Base-by-base conservation (phyloP, 1,140 invertebrate species). In the Diplogasteroides magnus region DNA sequence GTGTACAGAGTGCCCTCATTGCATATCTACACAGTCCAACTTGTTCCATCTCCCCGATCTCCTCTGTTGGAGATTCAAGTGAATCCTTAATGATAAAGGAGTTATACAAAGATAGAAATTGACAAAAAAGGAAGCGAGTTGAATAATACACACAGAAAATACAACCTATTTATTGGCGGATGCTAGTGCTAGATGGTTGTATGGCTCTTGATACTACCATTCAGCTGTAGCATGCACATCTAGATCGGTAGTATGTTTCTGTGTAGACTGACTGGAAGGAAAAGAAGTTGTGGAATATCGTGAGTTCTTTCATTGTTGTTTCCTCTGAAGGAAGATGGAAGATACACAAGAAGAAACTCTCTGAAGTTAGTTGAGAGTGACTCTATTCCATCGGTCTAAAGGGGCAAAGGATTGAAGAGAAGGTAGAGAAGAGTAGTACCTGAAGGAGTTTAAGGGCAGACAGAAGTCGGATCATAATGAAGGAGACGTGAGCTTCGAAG, bases 331-430 rank as follows among this genome's bases (percentile, higher is more conserved):
- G 72, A 62, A 86, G 85, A 62, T 87, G 84, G 1, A n/a, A n/a
- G n/a, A 48, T 88, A 84, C 0, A 90, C 85, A 2, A 78, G 57
- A 15, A 80, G 26, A 71, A 90, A 88, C 59, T 88, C 87, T 32
- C 87, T 88, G 32, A 91, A 78, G 69, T 87, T 87, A 28, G 88
- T 84, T 0, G 89, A 87, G 15, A 90, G 85, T 76, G 91, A 90
- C 77, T 92, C 90, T 25, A 91, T 88, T 1, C 90, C 90, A 67
- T 90, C 88, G 1, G 90, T 90, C 81, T 92, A 90, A n/a, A 93
- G 84, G 77, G 88, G 88, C 80, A 91, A 91, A 57, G 92, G 83
- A 0, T 89, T 89, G 70, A 90, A 90, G 1, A 92, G 88, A 56
- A 91, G 84, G 80, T 6, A 48, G 19, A 48, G 19, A 48, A 48